Evolutionary conservation across 2,888 invertebrate genomes (phyloP).

Genomic region (Calameuta pallipes): DNA sequence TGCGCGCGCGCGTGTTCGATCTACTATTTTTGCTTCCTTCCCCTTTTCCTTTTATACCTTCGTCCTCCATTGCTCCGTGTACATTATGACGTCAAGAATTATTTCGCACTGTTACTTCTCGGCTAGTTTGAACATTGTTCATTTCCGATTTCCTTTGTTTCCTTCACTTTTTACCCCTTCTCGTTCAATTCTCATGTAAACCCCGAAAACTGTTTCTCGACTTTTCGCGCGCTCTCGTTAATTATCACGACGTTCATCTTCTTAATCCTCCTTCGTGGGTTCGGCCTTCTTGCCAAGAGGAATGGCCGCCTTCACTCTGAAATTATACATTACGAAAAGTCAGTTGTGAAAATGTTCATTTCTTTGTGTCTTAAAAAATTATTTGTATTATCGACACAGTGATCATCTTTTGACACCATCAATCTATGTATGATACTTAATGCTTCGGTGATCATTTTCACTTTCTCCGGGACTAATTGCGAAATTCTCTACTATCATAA

Average conservation of each 20-base stretch:
- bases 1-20: constrained; percentile 20
- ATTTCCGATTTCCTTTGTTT: not conserved
- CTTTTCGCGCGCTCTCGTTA: not conserved
- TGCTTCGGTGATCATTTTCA: not conserved
- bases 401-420: not conserved
- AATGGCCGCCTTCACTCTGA: constrained; percentile 87
- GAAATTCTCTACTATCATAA: not conserved
- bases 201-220: not conserved
- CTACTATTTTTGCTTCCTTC: not conserved
- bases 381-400: not conserved
- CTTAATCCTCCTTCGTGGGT: constrained; percentile 87
- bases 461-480: not conserved
- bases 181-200: not conserved
- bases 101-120: not conserved
- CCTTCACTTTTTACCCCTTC: constrained; percentile 3
- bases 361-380: not conserved
- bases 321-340: constrained; percentile 42
- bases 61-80: not conserved
- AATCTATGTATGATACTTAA: not conserved
- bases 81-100: not conserved
- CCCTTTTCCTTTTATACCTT: not conserved
- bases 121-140: not conserved
- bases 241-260: constrained; percentile 2
- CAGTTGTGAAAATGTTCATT: not conserved
- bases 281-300: constrained; percentile 90